Evolutionary conservation across 1,140 invertebrate species (phyloP), one percentile per base, ranked within the genome.

Genomic region (Druon quercuslanigerum): DNA sequence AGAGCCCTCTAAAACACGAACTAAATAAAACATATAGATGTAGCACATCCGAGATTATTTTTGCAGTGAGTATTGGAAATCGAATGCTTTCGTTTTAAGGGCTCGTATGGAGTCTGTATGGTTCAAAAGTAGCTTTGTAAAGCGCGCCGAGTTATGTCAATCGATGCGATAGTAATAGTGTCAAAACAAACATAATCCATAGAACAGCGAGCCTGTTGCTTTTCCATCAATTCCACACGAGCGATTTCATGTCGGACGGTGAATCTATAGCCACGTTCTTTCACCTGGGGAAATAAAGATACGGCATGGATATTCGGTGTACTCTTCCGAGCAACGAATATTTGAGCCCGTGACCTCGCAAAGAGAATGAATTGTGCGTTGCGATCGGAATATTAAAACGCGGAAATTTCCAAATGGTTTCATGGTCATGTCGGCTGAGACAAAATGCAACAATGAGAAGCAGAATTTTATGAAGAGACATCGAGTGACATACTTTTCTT

Each of bases 81-180:
- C 52, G 76, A 80, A 82, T 74, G 54, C 13, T 52, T 50, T 52
- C 14, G 33, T 46, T 25, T 79, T 83, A 20, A 78, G 76, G 78
- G 81, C 79, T 79, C 81, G 81, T 79, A 82, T 79, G 78, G 70
- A 52, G 78, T 81, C 79, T 83, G 79, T 83, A 75, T 81, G 71
- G 79, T 56, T 79, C 73, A 76, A 83, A 83, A 81, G 79, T 74
- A 33, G 79, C 82, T 83, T 83, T 83, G 82, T 83, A 74, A 33
- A 66, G 60, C 16, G 40, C 60, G 40, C 14, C 40, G 33, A 66
- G 33, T 66, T 46, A 66, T 40, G 60, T 66, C 25, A 66, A 66
- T 25, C 60, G 60, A 66, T 66, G 20, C 60, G 20, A 40, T 46
- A 16, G 60, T 66, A 33, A 66, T 40, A 33, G 60, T 66, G 60